These are phyloP conservation scores for Empidonax alnorum DNA, from an alignment of 2,113 vertebrate genomes.

Conservation along the genomic window DNA sequence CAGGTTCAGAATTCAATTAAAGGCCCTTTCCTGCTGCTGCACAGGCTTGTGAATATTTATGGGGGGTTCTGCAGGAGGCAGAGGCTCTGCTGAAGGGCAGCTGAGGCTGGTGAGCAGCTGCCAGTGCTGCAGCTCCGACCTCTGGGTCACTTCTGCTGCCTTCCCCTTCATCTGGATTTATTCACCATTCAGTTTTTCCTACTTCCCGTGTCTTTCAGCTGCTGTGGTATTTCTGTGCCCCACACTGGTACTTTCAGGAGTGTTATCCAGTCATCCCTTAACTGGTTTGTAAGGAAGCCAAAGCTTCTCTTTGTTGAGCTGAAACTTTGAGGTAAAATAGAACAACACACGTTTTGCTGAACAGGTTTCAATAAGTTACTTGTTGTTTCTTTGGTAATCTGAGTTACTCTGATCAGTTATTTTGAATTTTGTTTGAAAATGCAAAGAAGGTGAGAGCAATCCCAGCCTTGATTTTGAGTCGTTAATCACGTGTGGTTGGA, in stretches of 20 bases:
- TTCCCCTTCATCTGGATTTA: neutral
- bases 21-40: neutral
- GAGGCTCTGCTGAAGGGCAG: neutral
- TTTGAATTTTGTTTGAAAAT: neutral
- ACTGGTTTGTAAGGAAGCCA: neutral
- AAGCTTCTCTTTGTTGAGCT: neutral
- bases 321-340: neutral
- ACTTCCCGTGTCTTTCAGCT: neutral
- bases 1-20: constrained; percentile 31
- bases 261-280: neutral
- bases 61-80: neutral
- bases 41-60: constrained; percentile 37
- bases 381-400: neutral
- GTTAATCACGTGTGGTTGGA: neutral
- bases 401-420: neutral
- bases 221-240: neutral
- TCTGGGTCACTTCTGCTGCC: neutral
- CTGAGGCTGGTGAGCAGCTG: neutral
- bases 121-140: neutral
- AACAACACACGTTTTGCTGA: neutral
- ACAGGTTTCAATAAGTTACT: neutral
- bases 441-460: neutral
- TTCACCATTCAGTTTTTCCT: neutral
- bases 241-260: neutral
- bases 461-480: constrained; percentile 34